Evolutionary conservation across 2,797 vertebrate species (phyloP), one percentile per base, ranked within the genome.

Genomic region (Poeciliopsis presidionis): DNA sequence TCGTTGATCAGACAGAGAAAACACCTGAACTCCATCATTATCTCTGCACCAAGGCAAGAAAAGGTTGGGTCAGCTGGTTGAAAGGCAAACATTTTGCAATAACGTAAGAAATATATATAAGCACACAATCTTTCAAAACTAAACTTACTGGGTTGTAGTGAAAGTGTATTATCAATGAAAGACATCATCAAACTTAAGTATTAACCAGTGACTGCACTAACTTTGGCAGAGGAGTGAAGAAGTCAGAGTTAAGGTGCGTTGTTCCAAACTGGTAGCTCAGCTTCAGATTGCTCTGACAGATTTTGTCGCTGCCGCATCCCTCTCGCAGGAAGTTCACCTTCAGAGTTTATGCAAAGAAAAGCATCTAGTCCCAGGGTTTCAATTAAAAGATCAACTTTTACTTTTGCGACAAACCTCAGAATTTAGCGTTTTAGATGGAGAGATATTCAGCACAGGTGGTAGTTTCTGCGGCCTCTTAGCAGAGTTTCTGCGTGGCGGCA

Each of bases 231-330:
- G 96, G 96, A 57, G 91, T 91, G 94, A 98, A 98, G 47, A 90
- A 79, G 82, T 97, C 95, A 0, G 92, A 93, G 80, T 61, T 91
- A 0, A 93, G 88, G 5, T 95, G 74, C 72, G 96, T 95, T 43
- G 96, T 92, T 75, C 96, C 96, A 93, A 97, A 98, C 82, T 93
- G 96, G 88, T 95, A 96, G 41, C 28, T 85, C 76, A 99, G 94
- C 92, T 96, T 96, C 83, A 99, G 91, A 89, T 99, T 98, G 93
- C 98, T 98, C 93, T 98, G 98, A 89, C 98, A 99, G 87, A 98
- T 96, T 90, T 96, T 97, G 94, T 99, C 98, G 0, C 86, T 90
- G 20, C 98, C 98, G 45, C 98, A 99, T 78, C 98, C 98, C 90
- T 99, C 96, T 81, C 96, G 96, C 81, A 98, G 92, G 84, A 99